phyloP scores from a whole-genome alignment of 1,140 invertebrate species.

The Formica selysi region DNA sequence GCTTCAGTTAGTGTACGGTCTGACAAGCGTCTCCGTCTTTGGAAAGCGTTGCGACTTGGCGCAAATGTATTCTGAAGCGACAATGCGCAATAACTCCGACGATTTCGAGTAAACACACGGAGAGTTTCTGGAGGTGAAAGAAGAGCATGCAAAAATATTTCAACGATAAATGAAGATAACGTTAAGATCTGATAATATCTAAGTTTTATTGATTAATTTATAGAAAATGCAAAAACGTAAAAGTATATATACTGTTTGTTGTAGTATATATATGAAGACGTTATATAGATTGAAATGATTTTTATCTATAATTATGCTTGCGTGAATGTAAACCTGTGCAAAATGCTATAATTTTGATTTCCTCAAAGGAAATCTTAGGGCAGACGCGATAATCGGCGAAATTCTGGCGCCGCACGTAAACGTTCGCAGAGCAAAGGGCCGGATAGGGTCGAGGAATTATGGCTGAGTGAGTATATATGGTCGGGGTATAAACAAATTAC shows the following conservation, averaged over 20 bases:
- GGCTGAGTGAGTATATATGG: slow-evolving; percentile 74
- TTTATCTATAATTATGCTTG: slow-evolving; percentile 23
- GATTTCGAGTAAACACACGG: background rate
- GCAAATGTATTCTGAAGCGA: slow-evolving; percentile 37
- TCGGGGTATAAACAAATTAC: slow-evolving; percentile 84
- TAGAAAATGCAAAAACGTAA: background rate
- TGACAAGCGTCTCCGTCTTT: slow-evolving; percentile 36
- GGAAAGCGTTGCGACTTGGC: background rate
- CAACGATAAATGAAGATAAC: background rate
- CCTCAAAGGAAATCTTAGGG: slow-evolving; percentile 65
- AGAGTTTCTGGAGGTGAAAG: background rate
- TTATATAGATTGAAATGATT: background rate
- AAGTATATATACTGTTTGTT: background rate
- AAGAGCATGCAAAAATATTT: background rate
- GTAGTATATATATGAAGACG: background rate
- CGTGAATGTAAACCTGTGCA: slow-evolving; percentile 9
- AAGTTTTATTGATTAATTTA: background rate
- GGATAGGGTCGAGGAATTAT: slow-evolving; percentile 78
- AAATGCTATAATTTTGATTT: slow-evolving; percentile 57
- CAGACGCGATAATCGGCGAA: slow-evolving; percentile 70
- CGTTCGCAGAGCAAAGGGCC: slow-evolving; percentile 49
- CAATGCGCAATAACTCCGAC: slow-evolving; percentile 44
- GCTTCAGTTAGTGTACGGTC: slow-evolving; percentile 36
- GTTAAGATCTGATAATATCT: background rate
- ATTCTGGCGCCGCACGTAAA: slow-evolving; percentile 71